Evolutionary conservation across 2,888 invertebrate species (phyloP).

Genomic region (Drosophila nigricruria): DNA sequence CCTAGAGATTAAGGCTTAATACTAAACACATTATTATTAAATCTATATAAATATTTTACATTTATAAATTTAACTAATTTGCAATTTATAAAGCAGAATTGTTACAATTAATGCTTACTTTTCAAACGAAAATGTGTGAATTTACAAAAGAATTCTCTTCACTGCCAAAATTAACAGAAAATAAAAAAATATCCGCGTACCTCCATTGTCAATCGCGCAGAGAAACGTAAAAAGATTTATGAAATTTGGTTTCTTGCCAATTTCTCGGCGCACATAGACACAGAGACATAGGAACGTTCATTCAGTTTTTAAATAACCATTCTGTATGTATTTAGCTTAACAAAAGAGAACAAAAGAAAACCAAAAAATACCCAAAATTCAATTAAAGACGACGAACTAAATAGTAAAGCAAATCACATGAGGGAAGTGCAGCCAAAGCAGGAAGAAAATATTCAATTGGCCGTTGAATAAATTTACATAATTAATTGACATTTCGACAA

Average conservation of each 20-base stretch:
- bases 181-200: conserved; percentile 1
- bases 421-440: conserved; percentile 23
- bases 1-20: neutral
- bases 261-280: conserved; percentile 25
- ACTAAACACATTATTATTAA: too few species aligned
- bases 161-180: neutral
- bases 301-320: conserved; percentile 43
- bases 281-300: conserved; percentile 42
- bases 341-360: conserved; percentile 25
- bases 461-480: conserved; percentile 34
- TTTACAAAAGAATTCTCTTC: neutral
- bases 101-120: neutral
- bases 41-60: too few species aligned
- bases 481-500: conserved; percentile 38
- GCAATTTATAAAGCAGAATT: too few species aligned
- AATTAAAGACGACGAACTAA: conserved; percentile 9
- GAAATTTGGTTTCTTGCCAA: conserved; percentile 53
- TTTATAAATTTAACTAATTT: too few species aligned
- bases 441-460: conserved; percentile 36
- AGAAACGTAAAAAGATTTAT: conserved; percentile 23
- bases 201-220: conserved; percentile 22
- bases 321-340: conserved; percentile 18
- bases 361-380: conserved; percentile 3
- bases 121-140: neutral
- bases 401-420: conserved; percentile 10